Evolutionary conservation across 2,797 vertebrate genomes (phyloP), one percentile per base, ranked within the genome.

Genomic region (Threskiornis aethiopicus): DNA sequence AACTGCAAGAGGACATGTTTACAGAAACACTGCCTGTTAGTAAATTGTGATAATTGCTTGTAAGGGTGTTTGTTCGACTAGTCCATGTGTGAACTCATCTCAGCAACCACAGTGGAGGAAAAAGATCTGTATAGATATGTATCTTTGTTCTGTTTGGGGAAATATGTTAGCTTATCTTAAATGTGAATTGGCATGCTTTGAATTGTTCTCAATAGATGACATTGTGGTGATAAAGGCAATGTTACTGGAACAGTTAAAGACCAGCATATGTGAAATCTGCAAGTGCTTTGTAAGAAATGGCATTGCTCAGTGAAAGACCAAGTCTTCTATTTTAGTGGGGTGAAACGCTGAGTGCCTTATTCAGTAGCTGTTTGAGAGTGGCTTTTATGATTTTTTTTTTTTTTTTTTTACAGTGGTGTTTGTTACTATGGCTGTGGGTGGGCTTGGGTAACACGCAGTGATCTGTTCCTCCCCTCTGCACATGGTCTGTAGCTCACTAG

Each of bases 121-220:
- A 72, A 84, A 73, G 86, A 87, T 83, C 46, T 5, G 6, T 75
- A 35, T 29, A 88, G 88, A 94, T 95, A 64, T 3, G 12, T 83
- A 87, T 92, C 93, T 94, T 95, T 85, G 26, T 67, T 95, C 73
- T 94, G 59, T 95, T 89, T 75, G 42, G 26, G 80, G 91, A 96
- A 95, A 64, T 92, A 67, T 13, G 47, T 87, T 89, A 57, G 42
- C 49, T 95, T 97, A 96, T 93, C 94, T 92, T 81, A 73, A 92
- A 91, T 51, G 47, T 86, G 94, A 54, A 61, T 89, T 92, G 64
- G 11, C 76, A 65, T 96, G 41, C 73, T 89, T 92, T 75, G 70
- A 89, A 96, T 97, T 96, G 78, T 65, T 95, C 57, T 88, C 49
- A 73, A 17, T 49, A 88, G 94, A 78, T 81, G 86, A 85, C 51